phyloP scores from a whole-genome alignment of 2,113 vertebrate species.

The Tragulus kanchil region DNA sequence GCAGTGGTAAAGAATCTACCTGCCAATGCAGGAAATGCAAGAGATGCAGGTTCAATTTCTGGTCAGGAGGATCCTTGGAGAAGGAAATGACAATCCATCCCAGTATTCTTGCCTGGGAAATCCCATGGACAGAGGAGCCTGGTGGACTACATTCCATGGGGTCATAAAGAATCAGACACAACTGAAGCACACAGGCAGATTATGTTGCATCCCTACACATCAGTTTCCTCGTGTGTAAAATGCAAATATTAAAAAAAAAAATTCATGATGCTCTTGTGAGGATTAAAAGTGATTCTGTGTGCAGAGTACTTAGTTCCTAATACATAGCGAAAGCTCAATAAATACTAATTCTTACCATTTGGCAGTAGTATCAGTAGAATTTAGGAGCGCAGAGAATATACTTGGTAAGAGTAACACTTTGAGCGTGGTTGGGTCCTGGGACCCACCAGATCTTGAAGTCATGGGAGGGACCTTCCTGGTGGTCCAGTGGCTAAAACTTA shows the following conservation, averaged over 20 bases:
- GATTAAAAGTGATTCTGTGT: neutral
- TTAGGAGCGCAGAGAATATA: neutral
- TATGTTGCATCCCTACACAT: neutral
- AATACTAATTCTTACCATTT: neutral
- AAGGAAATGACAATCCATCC: neutral
- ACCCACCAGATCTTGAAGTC: neutral
- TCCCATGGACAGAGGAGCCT: neutral
- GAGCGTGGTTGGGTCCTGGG: neutral
- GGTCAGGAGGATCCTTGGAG: neutral
- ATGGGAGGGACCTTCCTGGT: neutral
- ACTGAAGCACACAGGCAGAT: neutral
- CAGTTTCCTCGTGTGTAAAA: neutral
- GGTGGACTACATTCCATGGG: neutral
- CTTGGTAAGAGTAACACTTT: neutral
- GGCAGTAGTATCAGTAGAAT: neutral
- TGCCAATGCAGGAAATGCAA: neutral
- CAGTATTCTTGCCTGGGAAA: neutral
- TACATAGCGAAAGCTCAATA: neutral
- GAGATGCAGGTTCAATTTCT: neutral
- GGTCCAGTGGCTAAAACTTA: neutral
- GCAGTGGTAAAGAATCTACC: neutral
- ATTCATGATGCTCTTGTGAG: neutral
- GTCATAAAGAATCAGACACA: accelerated
- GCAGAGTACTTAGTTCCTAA: neutral
- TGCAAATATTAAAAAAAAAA: neutral